Evolutionary conservation across 2,797 vertebrate genomes (phyloP).

Genomic region (Pangasius mekongensis): DNA sequence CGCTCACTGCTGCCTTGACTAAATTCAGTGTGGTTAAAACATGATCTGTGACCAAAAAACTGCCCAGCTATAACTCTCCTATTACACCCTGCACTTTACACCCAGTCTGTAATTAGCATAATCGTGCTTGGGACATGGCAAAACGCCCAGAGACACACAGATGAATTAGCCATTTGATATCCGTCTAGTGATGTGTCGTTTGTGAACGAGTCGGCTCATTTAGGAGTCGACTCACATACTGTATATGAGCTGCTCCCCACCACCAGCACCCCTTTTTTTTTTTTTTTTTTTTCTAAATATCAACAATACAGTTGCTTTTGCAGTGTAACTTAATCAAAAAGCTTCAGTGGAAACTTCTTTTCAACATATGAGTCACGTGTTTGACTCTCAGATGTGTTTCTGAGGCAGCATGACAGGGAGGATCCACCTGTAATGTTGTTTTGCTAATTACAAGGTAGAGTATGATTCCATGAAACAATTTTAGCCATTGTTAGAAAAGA

Average conservation of each 20-base stretch:
- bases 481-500: not conserved
- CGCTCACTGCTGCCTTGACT: constrained; percentile 13
- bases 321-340: not conserved
- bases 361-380: not conserved
- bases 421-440: not conserved
- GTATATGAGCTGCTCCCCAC: not conserved
- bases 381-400: not conserved
- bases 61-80: not conserved
- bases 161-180: not conserved
- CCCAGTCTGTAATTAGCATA: not conserved
- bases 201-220: not conserved
- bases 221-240: not conserved
- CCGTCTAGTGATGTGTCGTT: not conserved
- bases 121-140: not conserved
- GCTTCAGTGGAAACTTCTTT: not conserved
- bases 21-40: constrained; percentile 28
- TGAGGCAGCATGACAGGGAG: not conserved
- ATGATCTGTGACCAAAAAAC: constrained; percentile 3
- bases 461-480: not conserved
- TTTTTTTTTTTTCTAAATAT: not conserved
- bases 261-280: no score
- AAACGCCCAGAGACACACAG: not conserved
- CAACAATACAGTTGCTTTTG: not conserved
- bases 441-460: not conserved
- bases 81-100: constrained; percentile 12